A percentile compares a stretch with the other conserved stretches of the same genome.
Evolutionary conservation across 1,140 invertebrate genomes (phyloP).

Genomic region (Drosophila lini): DNA sequence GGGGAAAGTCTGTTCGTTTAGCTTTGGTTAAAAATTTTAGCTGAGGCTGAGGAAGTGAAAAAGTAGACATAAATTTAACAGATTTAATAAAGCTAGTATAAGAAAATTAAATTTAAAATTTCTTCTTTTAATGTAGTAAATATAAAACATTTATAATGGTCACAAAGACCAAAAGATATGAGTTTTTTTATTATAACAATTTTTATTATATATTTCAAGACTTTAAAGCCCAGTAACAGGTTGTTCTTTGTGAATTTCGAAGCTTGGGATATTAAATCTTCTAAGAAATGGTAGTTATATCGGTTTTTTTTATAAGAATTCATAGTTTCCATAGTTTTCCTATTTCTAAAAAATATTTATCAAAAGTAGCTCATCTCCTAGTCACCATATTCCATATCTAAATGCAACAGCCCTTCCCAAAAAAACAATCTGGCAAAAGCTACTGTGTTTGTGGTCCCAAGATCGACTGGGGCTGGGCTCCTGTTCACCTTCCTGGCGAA

Average conservation of each 20-base stretch:
- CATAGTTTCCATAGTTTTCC: no score
- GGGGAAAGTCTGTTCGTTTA: neutral
- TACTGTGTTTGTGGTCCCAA: constrained; percentile 32
- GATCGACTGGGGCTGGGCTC: constrained; percentile 45
- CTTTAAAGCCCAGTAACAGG: neutral
- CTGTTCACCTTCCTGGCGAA: constrained; percentile 55
- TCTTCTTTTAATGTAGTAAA: fast-evolving
- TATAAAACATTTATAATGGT: neutral
- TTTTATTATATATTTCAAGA: neutral
- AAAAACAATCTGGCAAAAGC: constrained; percentile 59
- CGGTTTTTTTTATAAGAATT: no score
- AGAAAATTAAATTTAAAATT: neutral
- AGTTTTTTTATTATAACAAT: neutral
- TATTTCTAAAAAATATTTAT: neutral
- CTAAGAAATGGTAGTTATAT: no score
- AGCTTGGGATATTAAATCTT: no score
- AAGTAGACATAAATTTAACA: neutral
- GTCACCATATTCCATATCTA: constrained; percentile 10
- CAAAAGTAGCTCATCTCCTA: constrained; percentile 17
- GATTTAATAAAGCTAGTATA: no score
- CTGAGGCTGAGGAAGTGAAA: neutral
- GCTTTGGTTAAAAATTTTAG: neutral
- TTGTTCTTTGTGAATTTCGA: neutral
- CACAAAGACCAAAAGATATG: neutral
- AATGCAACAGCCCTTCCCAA: constrained; percentile 19